phyloP scores from a whole-genome alignment of 2,888 invertebrate species.

The Trachelus troglodyta region DNA sequence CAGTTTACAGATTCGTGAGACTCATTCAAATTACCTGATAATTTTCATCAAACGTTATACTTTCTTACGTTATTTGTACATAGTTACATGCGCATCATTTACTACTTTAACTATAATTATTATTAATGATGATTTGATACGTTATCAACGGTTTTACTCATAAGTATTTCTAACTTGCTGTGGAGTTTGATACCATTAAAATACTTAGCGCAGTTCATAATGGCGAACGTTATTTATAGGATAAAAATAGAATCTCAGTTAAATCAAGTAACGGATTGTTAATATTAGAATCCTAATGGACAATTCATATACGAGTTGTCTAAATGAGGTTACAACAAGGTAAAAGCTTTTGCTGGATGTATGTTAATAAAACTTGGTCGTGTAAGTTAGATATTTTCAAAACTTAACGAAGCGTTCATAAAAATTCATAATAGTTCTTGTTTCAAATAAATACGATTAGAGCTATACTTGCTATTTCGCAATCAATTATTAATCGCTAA shows the following conservation, averaged over 20 bases:
- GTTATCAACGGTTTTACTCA: too few species aligned
- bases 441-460: background rate
- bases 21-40: background rate
- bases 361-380: background rate
- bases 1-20: background rate
- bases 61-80: background rate
- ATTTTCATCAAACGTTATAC: background rate
- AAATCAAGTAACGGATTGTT: background rate
- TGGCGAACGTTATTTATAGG: background rate
- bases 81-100: background rate
- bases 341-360: background rate
- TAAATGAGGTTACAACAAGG: background rate
- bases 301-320: background rate
- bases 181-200: background rate
- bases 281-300: background rate
- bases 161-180: too few species aligned
- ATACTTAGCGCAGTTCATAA: background rate
- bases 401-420: background rate
- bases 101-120: too few species aligned
- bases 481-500: background rate
- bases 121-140: too few species aligned
- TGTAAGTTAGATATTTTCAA: background rate
- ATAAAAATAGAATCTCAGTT: background rate
- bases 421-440: background rate
- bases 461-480: background rate